A percentile compares a stretch with the other conserved stretches of the same genome.
These are phyloP conservation scores for Azemiops feae DNA, from an alignment of 2,113 vertebrate genomes.

Conservation along the genomic window DNA sequence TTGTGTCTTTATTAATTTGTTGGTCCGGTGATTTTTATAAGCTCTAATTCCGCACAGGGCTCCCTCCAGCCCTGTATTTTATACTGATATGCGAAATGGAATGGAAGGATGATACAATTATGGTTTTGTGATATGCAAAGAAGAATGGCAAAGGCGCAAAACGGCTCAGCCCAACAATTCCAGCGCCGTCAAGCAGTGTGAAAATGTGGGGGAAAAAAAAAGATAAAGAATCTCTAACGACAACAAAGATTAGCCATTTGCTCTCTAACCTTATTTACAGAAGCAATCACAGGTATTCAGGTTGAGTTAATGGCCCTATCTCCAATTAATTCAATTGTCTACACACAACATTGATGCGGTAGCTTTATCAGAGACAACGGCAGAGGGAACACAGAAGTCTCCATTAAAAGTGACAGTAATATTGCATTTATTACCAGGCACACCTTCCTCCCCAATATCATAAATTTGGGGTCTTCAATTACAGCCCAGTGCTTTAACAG, in stretches of 20 bases:
- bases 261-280: slow-evolving; percentile 80
- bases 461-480: slow-evolving; percentile 81
- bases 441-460: slow-evolving; percentile 60
- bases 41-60: slow-evolving; percentile 59
- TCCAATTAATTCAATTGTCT: slow-evolving; percentile 86
- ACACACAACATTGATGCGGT: slow-evolving; percentile 75
- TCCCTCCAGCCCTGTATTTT: slow-evolving; percentile 64
- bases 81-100: slow-evolving; percentile 71
- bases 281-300: slow-evolving; percentile 82
- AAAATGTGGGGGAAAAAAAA: slow-evolving; percentile 61
- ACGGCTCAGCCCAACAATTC: slow-evolving; percentile 77
- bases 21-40: slow-evolving; percentile 76
- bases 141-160: slow-evolving; percentile 69
- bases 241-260: slow-evolving; percentile 79
- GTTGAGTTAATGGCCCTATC: slow-evolving; percentile 80
- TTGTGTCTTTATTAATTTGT: slow-evolving; percentile 75
- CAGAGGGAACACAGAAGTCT: slow-evolving; percentile 72
- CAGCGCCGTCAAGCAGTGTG: slow-evolving; percentile 77
- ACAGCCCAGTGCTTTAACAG: slow-evolving; percentile 74
- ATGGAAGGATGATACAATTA: slow-evolving; percentile 74
- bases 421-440: slow-evolving; percentile 76
- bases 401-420: slow-evolving; percentile 80
- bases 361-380: slow-evolving; percentile 71
- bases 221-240: slow-evolving; percentile 72
- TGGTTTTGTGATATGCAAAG: slow-evolving; percentile 59